Conservation (phyloP, 1,140 invertebrate species). For the Neodiprion lecontei region DNA sequence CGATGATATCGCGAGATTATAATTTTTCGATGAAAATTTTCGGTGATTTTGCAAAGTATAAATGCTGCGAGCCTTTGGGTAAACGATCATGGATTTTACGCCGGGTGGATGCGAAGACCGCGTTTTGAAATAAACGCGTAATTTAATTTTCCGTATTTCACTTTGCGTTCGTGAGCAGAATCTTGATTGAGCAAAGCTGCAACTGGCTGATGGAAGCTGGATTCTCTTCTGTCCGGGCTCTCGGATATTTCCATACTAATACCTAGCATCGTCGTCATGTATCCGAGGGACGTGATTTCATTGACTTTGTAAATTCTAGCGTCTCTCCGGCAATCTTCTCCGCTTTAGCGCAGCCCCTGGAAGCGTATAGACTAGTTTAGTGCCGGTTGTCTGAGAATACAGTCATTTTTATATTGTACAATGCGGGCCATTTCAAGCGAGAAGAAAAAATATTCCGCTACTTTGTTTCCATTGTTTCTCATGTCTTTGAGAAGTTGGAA, state of each 20-base stretch:
- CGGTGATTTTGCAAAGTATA: too few relatives aligned
- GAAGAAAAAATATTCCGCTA: too few relatives aligned
- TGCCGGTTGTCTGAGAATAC: background rate
- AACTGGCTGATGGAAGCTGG: background rate
- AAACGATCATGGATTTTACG: too few relatives aligned
- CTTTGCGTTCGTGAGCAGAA: background rate
- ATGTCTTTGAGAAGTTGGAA: too few relatives aligned
- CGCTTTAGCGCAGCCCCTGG: background rate
- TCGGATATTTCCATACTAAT: background rate
- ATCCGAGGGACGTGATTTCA: background rate
- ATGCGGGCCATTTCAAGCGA: background rate
- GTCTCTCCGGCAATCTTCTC: background rate
- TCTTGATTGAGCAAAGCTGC: background rate
- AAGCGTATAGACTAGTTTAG: background rate
- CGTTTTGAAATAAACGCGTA: conserved; percentile 1
- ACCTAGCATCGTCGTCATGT: background rate
- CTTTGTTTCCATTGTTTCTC: too few relatives aligned
- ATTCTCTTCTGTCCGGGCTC: background rate
- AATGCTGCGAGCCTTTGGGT: too few relatives aligned
- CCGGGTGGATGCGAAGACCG: background rate
- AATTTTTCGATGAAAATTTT: too few relatives aligned
- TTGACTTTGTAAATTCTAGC: background rate
- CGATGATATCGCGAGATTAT: too few relatives aligned
- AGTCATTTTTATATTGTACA: background rate
- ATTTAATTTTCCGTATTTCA: background rate